Percentiles rank a stretch among this genome's conserved stretches.
phyloP scores from a whole-genome alignment of 2,797 vertebrate species.

The Prunella strophiata region DNA sequence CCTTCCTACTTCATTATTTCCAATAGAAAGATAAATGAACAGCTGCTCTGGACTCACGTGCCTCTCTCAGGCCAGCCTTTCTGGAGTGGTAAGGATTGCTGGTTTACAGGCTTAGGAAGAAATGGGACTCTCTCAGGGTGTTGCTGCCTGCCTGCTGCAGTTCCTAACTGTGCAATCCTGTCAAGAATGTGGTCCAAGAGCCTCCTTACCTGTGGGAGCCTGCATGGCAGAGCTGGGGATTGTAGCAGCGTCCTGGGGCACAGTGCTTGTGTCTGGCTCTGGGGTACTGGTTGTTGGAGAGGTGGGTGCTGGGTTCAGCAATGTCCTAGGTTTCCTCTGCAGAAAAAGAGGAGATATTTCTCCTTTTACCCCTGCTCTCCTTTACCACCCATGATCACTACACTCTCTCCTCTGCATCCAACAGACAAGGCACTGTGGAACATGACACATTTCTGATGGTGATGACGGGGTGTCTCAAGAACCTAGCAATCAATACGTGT shows the following conservation, averaged over 20 bases:
- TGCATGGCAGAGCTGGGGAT: constrained; percentile 96
- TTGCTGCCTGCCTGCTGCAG: neutral
- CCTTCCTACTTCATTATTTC: neutral
- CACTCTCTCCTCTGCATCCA: constrained; percentile 45
- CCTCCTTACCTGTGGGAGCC: constrained; percentile 92
- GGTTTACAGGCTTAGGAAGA: neutral
- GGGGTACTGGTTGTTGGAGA: constrained; percentile 98
- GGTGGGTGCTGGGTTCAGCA: constrained; percentile 90
- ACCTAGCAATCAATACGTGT: neutral
- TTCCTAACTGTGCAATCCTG: neutral
- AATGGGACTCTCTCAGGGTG: neutral
- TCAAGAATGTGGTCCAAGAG: neutral
- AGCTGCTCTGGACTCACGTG: neutral
- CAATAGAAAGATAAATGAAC: accelerated
- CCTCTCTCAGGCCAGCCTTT: neutral
- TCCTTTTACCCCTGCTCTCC: constrained; percentile 64
- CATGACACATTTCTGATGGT: constrained; percentile 48
- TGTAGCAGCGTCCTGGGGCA: constrained; percentile 95
- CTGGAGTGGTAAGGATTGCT: neutral
- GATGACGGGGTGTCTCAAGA: constrained; percentile 40
- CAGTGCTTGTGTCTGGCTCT: constrained; percentile 97
- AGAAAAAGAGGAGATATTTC: constrained; percentile 75
- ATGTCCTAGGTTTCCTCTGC: constrained; percentile 93
- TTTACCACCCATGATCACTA: constrained; percentile 10
- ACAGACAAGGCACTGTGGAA: constrained; percentile 54